These are phyloP conservation scores for Ophiothrix spiculata DNA, from an alignment of 35 echinoderm and acorn worm genomes.

Conservation along the genomic window DNA sequence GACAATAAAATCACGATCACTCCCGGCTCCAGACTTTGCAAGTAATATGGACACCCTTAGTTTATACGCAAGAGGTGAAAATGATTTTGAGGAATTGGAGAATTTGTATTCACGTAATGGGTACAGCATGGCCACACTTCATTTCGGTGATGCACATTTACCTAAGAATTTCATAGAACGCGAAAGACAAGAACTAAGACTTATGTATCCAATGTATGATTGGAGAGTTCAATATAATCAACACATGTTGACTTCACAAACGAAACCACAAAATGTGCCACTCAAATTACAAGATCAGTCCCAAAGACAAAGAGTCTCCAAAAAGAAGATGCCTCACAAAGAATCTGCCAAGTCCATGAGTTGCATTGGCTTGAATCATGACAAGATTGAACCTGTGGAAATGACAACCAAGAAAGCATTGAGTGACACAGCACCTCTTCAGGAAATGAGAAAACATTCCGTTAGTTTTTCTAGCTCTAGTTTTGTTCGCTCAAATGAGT, in stretches of 20 bases:
- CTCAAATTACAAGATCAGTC: neutral
- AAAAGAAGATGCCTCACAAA: neutral
- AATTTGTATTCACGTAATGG: conserved; percentile 51
- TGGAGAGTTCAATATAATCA: conserved; percentile 37
- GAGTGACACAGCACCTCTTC: neutral
- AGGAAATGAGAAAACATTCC: neutral
- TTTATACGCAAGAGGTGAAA: conserved; percentile 3
- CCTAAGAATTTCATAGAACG: conserved; percentile 61
- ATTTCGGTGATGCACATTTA: conserved; percentile 49
- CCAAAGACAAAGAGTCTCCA: neutral
- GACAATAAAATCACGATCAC: conserved; percentile 3
- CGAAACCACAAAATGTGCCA: neutral
- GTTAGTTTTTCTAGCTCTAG: neutral
- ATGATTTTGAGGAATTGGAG: conserved; percentile 47
- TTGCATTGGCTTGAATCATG: too few species aligned
- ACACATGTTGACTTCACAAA: too few species aligned
- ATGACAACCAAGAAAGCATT: neutral
- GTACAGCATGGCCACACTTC: conserved; percentile 41
- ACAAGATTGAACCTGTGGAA: neutral
- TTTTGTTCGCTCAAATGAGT: neutral
- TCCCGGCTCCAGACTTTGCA: neutral
- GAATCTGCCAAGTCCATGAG: neutral
- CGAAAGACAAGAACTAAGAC: conserved; percentile 54
- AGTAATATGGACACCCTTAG: conserved; percentile 6
- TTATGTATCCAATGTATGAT: conserved; percentile 90